These are phyloP conservation scores for Prinia subflava DNA, from an alignment of 2,113 vertebrate species.

Conservation along the genomic window DNA sequence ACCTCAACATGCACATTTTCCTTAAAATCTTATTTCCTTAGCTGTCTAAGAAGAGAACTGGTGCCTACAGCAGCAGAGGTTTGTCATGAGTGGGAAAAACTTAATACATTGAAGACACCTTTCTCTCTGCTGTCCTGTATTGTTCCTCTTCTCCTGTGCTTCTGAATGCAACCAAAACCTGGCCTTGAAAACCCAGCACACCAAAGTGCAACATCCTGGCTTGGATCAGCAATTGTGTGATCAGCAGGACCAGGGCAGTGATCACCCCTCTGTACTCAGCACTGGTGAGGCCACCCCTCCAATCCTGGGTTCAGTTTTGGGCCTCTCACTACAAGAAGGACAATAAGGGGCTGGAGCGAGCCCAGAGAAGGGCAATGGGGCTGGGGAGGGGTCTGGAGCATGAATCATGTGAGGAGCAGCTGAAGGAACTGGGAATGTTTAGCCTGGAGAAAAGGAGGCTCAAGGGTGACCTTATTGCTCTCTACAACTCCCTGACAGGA, in stretches of 20 bases:
- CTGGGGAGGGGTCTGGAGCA: not conserved
- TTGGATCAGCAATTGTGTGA: not conserved
- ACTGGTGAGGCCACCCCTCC: not conserved
- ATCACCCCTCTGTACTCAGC: not conserved
- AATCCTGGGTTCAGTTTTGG: not conserved
- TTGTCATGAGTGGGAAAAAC: not conserved
- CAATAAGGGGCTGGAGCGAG: not conserved
- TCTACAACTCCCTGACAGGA: not conserved
- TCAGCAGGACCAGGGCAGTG: not conserved
- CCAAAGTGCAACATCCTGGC: not conserved
- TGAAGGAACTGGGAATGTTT: not conserved
- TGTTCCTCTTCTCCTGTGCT: not conserved
- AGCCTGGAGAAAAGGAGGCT: not conserved
- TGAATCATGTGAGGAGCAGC: fast-evolving
- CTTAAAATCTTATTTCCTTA: not conserved
- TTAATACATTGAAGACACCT: not conserved
- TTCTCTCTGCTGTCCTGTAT: not conserved
- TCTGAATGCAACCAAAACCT: not conserved
- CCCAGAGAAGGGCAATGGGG: not conserved
- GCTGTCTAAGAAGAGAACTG: not conserved
- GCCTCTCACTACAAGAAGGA: not conserved
- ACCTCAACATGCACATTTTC: not conserved
- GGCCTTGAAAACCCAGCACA: not conserved
- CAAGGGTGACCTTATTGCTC: not conserved
- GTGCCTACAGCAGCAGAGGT: not conserved